Base-by-base conservation (phyloP, 1,140 invertebrate genomes). In the Drosophila miranda region DNA sequence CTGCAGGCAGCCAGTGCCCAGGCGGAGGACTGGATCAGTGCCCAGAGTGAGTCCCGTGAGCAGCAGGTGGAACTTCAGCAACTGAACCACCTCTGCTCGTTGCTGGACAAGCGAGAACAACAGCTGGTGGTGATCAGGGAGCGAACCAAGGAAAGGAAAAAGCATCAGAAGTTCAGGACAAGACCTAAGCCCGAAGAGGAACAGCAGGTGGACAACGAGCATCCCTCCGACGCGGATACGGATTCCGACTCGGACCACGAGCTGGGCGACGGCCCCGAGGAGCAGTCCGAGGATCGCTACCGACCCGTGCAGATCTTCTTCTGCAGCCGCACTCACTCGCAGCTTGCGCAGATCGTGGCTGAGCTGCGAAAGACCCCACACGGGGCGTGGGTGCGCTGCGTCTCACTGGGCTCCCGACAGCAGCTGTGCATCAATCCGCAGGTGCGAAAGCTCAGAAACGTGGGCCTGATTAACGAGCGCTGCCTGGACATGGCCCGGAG, bases 241-340 rank as follows among this genome's bases (percentile, higher is more conserved):
- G 61, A 83, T 6, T 11, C 48, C 2, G 75, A 83, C 0, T 28
- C 41, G 0, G 59, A 66, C 2, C 58, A 78, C 34, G 56, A 58
- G 8, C 89, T 91, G 49, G 93, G 93, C 50, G 92, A 93, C 53
- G 91, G 92, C 50, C 92, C 93, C 16, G 90, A 93, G 44, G 54
- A 64, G 6, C 69, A 89, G 11, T 0, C 4, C 1, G 59, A 57
- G 30, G 55, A 87, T 1, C 81, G 90, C 49, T 89, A 92, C 58
- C 91, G 92, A 1, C 86, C 92, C 67, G 92, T 89, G 9, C 70
- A 98, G 95, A 96, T 99, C 68, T 97, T 95, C 83, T 99, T 97
- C 92, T 98, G 97, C 81, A 99, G 97, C 70, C 93, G 98, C 90
- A 99, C 98, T 30, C 98, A 99, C 92, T 99, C 98, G 7, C 98